phyloP scores from a whole-genome alignment of 2,113 vertebrate species.

The Catagonus wagneri region DNA sequence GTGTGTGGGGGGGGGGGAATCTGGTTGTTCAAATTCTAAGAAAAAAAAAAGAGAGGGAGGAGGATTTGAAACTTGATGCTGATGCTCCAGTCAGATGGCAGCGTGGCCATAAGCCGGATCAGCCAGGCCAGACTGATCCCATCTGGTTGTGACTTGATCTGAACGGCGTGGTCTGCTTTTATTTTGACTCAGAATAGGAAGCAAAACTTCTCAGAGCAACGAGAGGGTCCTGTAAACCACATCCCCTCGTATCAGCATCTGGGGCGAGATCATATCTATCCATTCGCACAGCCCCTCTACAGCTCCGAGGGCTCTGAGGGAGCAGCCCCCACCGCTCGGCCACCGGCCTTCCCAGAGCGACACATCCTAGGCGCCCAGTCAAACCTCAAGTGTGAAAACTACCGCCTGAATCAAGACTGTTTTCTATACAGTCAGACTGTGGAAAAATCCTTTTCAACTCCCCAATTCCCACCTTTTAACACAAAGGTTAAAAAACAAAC shows the following conservation, averaged over 20 bases:
- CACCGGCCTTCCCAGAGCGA: not conserved
- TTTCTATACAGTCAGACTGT: not conserved
- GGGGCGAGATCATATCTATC: not conserved
- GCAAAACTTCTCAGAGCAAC: not conserved
- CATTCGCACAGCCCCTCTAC: not conserved
- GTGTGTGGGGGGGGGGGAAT: not conserved
- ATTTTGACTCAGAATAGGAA: slow-evolving; percentile 4
- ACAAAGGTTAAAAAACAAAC: slow-evolving; percentile 13
- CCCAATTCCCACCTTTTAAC: slow-evolving; percentile 25
- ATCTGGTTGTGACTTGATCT: not conserved
- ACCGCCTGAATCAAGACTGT: not conserved
- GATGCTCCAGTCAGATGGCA: not conserved
- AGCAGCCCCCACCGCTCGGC: not conserved
- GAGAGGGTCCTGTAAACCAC: not conserved
- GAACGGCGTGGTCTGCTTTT: not conserved
- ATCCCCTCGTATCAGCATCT: not conserved
- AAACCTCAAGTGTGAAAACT: slow-evolving; percentile 8
- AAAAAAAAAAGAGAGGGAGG: not conserved
- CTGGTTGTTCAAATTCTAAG: not conserved
- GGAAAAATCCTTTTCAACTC: slow-evolving; percentile 4
- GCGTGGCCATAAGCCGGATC: not conserved
- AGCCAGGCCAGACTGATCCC: not conserved
- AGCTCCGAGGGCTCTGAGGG: not conserved
- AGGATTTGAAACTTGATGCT: slow-evolving; percentile 52
- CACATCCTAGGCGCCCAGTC: not conserved